phyloP scores from a whole-genome alignment of 2,113 vertebrate species.

The Pithys albifrons region DNA sequence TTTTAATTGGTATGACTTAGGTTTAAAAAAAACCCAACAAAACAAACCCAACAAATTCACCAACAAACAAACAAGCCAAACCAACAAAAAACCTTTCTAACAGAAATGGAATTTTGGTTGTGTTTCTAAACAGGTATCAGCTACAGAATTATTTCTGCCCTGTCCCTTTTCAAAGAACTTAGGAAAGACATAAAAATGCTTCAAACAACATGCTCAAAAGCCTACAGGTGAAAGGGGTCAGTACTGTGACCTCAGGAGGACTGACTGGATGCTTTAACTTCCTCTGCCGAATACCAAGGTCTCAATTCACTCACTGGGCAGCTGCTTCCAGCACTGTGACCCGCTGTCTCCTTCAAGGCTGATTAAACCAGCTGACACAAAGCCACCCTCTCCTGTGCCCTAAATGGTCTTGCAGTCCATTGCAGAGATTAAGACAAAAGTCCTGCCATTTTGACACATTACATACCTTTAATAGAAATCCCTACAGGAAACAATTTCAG shows the following conservation, averaged over 20 bases:
- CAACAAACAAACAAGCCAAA: not conserved
- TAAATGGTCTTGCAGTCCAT: not conserved
- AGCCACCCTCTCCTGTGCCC: not conserved
- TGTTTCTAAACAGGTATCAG: not conserved
- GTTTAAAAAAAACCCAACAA: not conserved
- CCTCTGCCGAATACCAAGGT: not conserved
- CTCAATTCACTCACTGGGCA: not conserved
- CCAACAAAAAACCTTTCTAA: not conserved
- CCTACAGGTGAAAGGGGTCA: not conserved
- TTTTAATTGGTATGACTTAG: not conserved
- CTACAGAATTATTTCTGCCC: not conserved
- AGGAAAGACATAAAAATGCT: not conserved
- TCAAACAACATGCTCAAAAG: not conserved
- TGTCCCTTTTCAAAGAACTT: not conserved
- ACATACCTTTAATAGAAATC: not conserved
- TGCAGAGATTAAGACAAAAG: not conserved
- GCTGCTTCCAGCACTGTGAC: not conserved
- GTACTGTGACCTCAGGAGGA: not conserved
- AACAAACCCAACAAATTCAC: not conserved
- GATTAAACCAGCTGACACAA: not conserved
- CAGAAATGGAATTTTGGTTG: not conserved
- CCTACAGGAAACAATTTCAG: not conserved
- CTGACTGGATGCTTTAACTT: not conserved
- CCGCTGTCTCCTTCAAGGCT: not conserved
- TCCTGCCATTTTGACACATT: not conserved